Evolutionary conservation across 1,140 invertebrate species (phyloP).

Genomic region (Drosophila ohnishii): DNA sequence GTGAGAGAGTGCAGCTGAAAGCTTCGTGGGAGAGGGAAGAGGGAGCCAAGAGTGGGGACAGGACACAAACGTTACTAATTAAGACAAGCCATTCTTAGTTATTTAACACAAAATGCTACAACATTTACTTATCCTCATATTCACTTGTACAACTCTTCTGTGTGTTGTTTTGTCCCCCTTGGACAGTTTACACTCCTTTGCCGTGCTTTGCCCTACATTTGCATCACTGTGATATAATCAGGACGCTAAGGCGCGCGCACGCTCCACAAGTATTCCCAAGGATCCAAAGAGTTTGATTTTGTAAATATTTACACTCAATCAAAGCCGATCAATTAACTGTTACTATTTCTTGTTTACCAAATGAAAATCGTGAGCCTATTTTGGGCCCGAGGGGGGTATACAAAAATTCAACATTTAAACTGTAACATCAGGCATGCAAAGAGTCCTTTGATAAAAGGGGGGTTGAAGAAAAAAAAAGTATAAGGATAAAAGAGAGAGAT

Average conservation of each 20-base stretch:
- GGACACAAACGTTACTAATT: constrained; percentile 26
- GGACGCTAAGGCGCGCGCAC: constrained; percentile 72
- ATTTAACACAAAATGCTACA: constrained; percentile 4
- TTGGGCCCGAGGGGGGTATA: background rate
- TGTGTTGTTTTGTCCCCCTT: background rate
- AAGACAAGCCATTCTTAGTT: constrained; percentile 5
- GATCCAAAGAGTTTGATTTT: constrained; percentile 33
- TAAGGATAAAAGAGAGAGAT: constrained; percentile 28
- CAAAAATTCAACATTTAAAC: background rate
- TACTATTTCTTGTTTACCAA: constrained; percentile 21
- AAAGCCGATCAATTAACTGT: constrained; percentile 28
- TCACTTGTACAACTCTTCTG: too few species aligned
- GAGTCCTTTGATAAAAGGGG: constrained; percentile 26
- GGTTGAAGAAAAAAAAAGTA: constrained; percentile 2
- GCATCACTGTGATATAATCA: constrained; percentile 78
- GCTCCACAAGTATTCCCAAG: constrained; percentile 70
- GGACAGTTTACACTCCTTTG: constrained; percentile 23
- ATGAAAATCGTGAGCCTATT: constrained; percentile 12
- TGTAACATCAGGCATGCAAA: constrained; percentile 19
- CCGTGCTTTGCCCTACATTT: constrained; percentile 82
- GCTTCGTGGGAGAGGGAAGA: constrained; percentile 15
- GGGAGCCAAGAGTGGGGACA: background rate
- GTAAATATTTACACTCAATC: constrained; percentile 46
- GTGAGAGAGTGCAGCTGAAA: constrained; percentile 37
- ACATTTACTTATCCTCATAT: constrained; percentile 5